Conservation (phyloP, 2,888 invertebrate species). For the Anorthoa munda region DNA sequence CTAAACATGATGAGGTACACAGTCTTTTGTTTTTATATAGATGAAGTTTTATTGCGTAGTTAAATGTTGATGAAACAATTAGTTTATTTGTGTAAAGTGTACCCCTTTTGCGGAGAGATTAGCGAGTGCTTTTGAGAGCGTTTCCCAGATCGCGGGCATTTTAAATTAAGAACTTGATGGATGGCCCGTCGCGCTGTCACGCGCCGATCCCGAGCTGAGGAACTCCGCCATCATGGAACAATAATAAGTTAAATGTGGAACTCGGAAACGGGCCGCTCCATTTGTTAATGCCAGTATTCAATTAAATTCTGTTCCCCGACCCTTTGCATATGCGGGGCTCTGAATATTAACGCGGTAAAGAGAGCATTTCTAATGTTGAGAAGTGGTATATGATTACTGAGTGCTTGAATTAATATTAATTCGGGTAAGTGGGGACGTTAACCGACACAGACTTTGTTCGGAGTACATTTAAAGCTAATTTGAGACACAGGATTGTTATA, state of each 20-base stretch:
- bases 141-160: conserved; percentile 88
- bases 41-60: conserved; percentile 75
- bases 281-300: conserved; percentile 90
- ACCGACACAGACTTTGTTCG: conserved; percentile 55
- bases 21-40: conserved; percentile 73
- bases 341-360: conserved; percentile 84
- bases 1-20: conserved; percentile 70
- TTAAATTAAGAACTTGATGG: conserved; percentile 90
- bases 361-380: conserved; percentile 78
- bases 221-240: conserved; percentile 84
- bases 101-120: conserved; percentile 83
- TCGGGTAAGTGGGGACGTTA: conserved; percentile 66
- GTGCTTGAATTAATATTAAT: conserved; percentile 71
- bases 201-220: conserved; percentile 79
- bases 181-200: conserved; percentile 88
- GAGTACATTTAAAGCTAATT: conserved; percentile 52
- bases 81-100: conserved; percentile 79
- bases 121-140: conserved; percentile 83
- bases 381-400: conserved; percentile 73
- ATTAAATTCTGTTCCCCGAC: conserved; percentile 88
- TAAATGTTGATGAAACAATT: conserved; percentile 82
- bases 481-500: neutral
- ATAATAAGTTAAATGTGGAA: conserved; percentile 89
- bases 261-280: conserved; percentile 87
- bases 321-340: conserved; percentile 85